phyloP scores from a whole-genome alignment of 37 sponge, comb jelly and placozoan genomes.

The Geodia barretti region DNA sequence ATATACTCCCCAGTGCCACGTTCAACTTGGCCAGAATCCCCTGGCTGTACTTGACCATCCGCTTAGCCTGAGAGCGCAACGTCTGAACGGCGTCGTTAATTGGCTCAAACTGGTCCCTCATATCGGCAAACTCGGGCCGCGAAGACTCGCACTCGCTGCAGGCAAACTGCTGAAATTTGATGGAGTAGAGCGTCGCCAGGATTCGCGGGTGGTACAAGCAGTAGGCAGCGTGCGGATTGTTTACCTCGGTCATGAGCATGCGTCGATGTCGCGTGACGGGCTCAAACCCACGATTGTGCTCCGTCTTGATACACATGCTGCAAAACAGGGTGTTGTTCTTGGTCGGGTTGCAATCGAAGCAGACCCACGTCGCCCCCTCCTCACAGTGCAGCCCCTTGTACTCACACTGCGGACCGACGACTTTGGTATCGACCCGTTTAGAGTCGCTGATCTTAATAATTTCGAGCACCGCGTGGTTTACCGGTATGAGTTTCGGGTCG shows the following conservation, averaged over 20 bases:
- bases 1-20: slow-evolving; percentile 1
- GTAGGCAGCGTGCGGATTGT: not conserved
- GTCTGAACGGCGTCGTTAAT: slow-evolving; percentile 18
- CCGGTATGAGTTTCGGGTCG: slow-evolving; percentile 38
- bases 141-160: slow-evolving; percentile 30
- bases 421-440: not conserved
- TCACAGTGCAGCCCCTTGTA: slow-evolving; percentile 6
- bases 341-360: slow-evolving; percentile 57
- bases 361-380: slow-evolving; percentile 24
- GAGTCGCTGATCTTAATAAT: slow-evolving; percentile 13
- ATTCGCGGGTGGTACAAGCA: slow-evolving; percentile 25
- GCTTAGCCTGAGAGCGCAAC: slow-evolving; percentile 12
- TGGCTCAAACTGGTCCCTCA: slow-evolving; percentile 4
- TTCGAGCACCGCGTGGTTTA: slow-evolving; percentile 66
- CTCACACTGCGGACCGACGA: slow-evolving; percentile 37
- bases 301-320: slow-evolving; percentile 37
- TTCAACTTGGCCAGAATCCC: slow-evolving; percentile 4
- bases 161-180: slow-evolving; percentile 37
- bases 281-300: slow-evolving; percentile 57
- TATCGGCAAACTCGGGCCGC: not conserved
- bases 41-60: slow-evolving; percentile 5
- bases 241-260: slow-evolving; percentile 25
- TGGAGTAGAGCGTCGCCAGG: slow-evolving; percentile 29
- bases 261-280: slow-evolving; percentile 58
- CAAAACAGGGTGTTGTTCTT: slow-evolving; percentile 53